phyloP scores from a whole-genome alignment of 1,140 invertebrate genomes.

The Doryteuthis pealeii region DNA sequence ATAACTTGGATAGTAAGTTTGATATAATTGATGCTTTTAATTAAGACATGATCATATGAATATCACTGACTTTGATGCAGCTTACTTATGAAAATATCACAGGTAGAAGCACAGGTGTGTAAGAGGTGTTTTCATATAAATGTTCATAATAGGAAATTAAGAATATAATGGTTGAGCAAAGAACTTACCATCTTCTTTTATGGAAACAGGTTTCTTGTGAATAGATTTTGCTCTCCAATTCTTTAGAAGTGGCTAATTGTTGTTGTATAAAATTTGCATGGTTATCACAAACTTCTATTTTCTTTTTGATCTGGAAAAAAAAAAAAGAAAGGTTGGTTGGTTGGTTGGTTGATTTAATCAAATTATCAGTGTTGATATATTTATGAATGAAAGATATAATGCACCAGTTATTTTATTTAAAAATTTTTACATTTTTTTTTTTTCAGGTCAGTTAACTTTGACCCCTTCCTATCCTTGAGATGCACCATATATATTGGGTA shows the following conservation, averaged over 20 bases:
- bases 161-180: too few relatives aligned
- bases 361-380: too few relatives aligned
- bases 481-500: background rate
- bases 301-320: background rate
- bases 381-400: too few relatives aligned
- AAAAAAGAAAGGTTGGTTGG: too few relatives aligned
- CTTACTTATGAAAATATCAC: too few relatives aligned
- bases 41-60: background rate
- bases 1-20: too few relatives aligned
- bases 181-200: background rate
- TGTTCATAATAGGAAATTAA: background rate
- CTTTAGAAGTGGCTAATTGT: background rate
- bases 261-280: background rate
- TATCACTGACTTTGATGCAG: too few relatives aligned
- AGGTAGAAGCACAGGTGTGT: too few relatives aligned
- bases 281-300: constrained; percentile 4
- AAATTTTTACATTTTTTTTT: too few relatives aligned
- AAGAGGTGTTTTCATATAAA: too few relatives aligned
- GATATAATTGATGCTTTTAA: background rate
- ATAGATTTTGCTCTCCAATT: background rate
- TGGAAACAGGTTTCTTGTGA: background rate
- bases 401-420: too few relatives aligned
- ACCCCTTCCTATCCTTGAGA: background rate
- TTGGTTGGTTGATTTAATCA: too few relatives aligned
- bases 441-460: background rate